phyloP scores from a whole-genome alignment of 2,113 vertebrate species.

The Elephantulus edwardii region DNA sequence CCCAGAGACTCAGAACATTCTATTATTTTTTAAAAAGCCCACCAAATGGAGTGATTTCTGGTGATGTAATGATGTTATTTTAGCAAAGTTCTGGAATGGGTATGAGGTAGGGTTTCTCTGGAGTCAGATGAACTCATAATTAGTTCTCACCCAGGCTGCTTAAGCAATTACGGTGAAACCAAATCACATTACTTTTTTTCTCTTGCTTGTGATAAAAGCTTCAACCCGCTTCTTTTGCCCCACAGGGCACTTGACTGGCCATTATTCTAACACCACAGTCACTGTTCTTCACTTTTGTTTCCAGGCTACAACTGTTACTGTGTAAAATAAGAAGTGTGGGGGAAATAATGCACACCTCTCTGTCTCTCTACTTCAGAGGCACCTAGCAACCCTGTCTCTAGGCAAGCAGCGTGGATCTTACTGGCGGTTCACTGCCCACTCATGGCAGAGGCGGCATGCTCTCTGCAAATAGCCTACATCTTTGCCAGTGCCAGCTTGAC shows the following conservation, averaged over 20 bases:
- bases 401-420: constrained; percentile 63
- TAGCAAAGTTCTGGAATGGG: constrained; percentile 60
- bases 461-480: constrained; percentile 73
- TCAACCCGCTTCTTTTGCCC: constrained; percentile 48
- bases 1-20: not conserved
- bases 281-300: constrained; percentile 57
- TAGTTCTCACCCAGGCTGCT: constrained; percentile 74
- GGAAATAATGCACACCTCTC: constrained; percentile 68
- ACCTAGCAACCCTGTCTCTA: constrained; percentile 78
- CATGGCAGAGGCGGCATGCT: constrained; percentile 73
- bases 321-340: constrained; percentile 74
- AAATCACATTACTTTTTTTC: constrained; percentile 69
- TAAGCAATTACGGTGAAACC: constrained; percentile 75
- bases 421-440: constrained; percentile 69
- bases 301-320: constrained; percentile 62
- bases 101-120: constrained; percentile 70
- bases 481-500: constrained; percentile 59
- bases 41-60: constrained; percentile 64
- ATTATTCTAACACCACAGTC: constrained; percentile 54
- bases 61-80: constrained; percentile 76
- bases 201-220: constrained; percentile 62
- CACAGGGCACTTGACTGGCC: constrained; percentile 47
- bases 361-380: constrained; percentile 65
- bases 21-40: constrained; percentile 45
- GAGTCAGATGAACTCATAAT: constrained; percentile 77